Base-by-base conservation (phyloP, 2,797 vertebrate genomes). In the Oreonectes daqikongensis region DNA sequence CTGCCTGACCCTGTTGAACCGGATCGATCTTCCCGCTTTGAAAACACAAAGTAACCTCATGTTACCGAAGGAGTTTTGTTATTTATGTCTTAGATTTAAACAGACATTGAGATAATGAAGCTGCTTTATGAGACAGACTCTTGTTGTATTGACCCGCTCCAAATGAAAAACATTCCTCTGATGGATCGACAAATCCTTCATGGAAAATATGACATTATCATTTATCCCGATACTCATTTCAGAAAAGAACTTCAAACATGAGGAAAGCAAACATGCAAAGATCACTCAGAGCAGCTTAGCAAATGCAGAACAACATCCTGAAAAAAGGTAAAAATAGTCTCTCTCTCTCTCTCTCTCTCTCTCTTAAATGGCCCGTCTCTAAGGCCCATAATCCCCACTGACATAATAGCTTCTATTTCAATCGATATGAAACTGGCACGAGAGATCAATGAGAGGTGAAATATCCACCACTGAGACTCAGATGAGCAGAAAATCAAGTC, bases 351-450 rank as follows among this genome's bases (percentile, higher is more conserved):
- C 22, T 77, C 26, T 69, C 77, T 72, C 50, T 59, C 17, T 7
- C 61, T 63, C 55, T 72, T 69, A 75, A 81, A 79, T 77, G 65
- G 72, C 38, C 15, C 18, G n/a, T n/a, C 9, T 53, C 52, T 53
- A 53, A 59, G 55, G 26, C 57, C 17, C 67, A 80, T 80, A 88
- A 88, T 86, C 88, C 88, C 84, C 85, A 75, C 85, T 79, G 87
- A 89, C 87, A 88, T 90, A 90, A 91, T 90, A 87, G 87, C 84
- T 64, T 86, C 88, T 84, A 86, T 81, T 84, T 79, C 72, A 84
- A 89, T 93, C 92, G 87, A 92, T 93, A 88, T 81, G 80, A 82
- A 86, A 89, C 90, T 84, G 84, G 88, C 88, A 84, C 3, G 2
- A 65, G 1, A 40, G 80, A 86, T 93, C 89, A 64, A 92, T 91